Base-by-base conservation (phyloP, 1,140 invertebrate genomes). In the Antheraea mylitta region DNA sequence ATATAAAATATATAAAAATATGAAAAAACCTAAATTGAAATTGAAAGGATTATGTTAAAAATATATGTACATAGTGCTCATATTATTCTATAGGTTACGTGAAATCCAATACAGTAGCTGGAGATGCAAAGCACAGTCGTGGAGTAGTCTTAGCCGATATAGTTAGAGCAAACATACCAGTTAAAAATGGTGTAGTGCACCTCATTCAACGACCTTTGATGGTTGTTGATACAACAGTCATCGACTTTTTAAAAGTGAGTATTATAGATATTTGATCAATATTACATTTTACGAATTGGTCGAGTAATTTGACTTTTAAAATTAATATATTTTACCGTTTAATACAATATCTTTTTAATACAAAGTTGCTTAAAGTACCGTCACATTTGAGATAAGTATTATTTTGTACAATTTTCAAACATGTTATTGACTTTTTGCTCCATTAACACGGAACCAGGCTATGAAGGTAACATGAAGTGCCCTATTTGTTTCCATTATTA, bases 121-220 rank as follows among this genome's bases (percentile, higher is more conserved):
- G 96, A 10, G 96, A 97, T 79, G 85, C 93, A 0, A 95, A 94
- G 68, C 97, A 98, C 82, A 93, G 94, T 0, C 93, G 94, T 37
- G 98, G 97, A 13, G 96, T 97, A 7, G 97, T 98, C 6, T 79
- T 98, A 18, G 96, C 97, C 4, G 96, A 98, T 86, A 97, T 99
- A 68, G 94, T 98, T 0, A 95, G 96, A 86, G 96, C 96, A n/a
- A 98, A 99, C 89, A 98, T 99, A 74, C 97, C 98, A 0, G 96
- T 98, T 6, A 95, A 95, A 80, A 98, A 98, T 82, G 98, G 98
- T 10, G 97, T 98, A 0, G 95, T 98, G 3, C 98, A 99, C 92
- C 93, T 99, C 30, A 98, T 98, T 77, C 96, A 97, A 71, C 94
- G 96, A 71, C 97, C 97, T 0, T 92, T 99, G 0, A 98, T 98